Percentiles rank a stretch among this genome's conserved stretches.
phyloP scores from a whole-genome alignment of 2,797 vertebrate genomes.

The Trematomus bernacchii region DNA sequence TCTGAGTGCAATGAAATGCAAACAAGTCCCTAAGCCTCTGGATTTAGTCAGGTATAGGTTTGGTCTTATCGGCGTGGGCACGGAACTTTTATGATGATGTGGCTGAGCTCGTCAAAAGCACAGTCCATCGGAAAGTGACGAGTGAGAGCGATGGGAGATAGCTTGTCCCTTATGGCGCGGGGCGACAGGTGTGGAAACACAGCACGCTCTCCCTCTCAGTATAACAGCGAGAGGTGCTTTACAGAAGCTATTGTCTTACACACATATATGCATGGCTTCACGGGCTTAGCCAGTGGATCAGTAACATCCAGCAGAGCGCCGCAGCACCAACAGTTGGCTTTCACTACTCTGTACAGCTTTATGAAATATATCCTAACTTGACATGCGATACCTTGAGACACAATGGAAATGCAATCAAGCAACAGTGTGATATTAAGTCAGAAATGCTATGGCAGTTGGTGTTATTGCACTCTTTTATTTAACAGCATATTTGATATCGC shows the following conservation, averaged over 20 bases:
- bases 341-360: constrained; percentile 72
- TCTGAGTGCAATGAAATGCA: constrained; percentile 51
- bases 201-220: constrained; percentile 62
- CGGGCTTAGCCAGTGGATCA: constrained; percentile 80
- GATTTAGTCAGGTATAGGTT: constrained; percentile 71
- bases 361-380: constrained; percentile 79
- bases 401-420: constrained; percentile 68
- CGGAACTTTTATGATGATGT: constrained; percentile 63
- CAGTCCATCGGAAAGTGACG: constrained; percentile 47
- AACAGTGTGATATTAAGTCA: constrained; percentile 40
- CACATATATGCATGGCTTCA: constrained; percentile 72
- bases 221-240: constrained; percentile 81
- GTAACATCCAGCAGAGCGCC: constrained; percentile 80
- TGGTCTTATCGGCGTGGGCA: constrained; percentile 62
- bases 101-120: constrained; percentile 51
- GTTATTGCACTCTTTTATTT: constrained; percentile 54
- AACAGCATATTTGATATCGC: constrained; percentile 32
- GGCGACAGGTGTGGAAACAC: constrained; percentile 83
- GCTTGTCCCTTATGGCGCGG: constrained; percentile 62
- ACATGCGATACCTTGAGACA: constrained; percentile 65
- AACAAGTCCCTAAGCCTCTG: constrained; percentile 56
- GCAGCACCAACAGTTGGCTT: constrained; percentile 79
- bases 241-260: constrained; percentile 87
- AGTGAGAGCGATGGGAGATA: constrained; percentile 63
- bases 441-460: constrained; percentile 61